Percentiles rank a stretch among this genome's conserved stretches.
phyloP scores from a whole-genome alignment of 2,888 invertebrate species.

The Cataglyphis altisquamis region DNA sequence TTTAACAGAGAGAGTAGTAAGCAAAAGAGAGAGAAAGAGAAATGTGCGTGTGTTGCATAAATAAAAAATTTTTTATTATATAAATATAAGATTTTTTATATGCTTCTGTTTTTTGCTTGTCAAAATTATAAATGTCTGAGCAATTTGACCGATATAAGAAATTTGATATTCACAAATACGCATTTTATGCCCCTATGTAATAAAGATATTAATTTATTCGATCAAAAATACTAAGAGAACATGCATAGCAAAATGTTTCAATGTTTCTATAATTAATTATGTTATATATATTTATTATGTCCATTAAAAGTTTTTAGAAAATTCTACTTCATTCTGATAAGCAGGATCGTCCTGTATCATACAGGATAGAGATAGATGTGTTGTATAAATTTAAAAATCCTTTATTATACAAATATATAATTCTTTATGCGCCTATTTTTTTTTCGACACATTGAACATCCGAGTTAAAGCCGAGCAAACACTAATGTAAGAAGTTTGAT shows the following conservation, averaged over 20 bases:
- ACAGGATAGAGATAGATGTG: background rate
- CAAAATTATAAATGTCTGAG: too few relatives aligned
- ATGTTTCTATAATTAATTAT: background rate
- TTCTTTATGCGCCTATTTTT: too few relatives aligned
- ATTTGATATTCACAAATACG: background rate
- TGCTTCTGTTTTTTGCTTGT: too few relatives aligned
- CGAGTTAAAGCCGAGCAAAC: too few relatives aligned
- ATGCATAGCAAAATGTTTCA: background rate
- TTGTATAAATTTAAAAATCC: background rate
- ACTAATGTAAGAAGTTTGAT: background rate
- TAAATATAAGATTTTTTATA: too few relatives aligned
- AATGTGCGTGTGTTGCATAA: background rate
- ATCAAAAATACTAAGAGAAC: too few relatives aligned
- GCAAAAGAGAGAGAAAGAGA: background rate
- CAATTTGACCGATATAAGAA: background rate
- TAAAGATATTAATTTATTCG: too few relatives aligned
- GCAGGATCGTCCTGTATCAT: constrained; percentile 13
- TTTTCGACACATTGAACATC: too few relatives aligned
- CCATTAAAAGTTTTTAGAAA: background rate
- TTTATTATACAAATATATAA: too few relatives aligned
- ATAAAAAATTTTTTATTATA: background rate
- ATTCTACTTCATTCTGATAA: constrained; percentile 64
- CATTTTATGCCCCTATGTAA: too few relatives aligned
- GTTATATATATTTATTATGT: background rate
- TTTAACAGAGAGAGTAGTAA: background rate